phyloP scores from a whole-genome alignment of 1,140 invertebrate genomes.

The Cephus cinctus region DNA sequence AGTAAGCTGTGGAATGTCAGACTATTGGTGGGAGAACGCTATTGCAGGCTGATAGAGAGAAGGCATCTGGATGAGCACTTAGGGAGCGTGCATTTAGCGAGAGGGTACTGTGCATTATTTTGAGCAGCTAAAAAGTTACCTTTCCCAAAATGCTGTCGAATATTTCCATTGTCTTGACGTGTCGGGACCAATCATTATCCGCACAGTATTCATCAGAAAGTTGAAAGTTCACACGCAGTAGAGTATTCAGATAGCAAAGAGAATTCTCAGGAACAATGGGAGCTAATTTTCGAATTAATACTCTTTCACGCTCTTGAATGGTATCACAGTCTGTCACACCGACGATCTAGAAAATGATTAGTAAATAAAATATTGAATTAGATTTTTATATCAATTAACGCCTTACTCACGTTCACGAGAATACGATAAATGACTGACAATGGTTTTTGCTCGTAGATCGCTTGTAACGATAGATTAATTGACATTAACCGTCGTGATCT shows the following conservation, averaged over 20 bases:
- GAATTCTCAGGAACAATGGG: conserved; percentile 29
- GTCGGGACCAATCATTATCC: conserved; percentile 35
- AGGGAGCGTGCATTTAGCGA: no score
- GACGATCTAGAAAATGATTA: conserved; percentile 21
- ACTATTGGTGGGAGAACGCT: no score
- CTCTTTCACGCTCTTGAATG: conserved; percentile 41
- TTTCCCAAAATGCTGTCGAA: conserved; percentile 24
- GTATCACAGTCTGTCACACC: conserved; percentile 20
- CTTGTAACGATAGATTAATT: conserved; percentile 32
- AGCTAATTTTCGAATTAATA: conserved; percentile 33
- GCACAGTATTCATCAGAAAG: conserved; percentile 38
- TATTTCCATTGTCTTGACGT: conserved; percentile 35
- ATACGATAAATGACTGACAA: conserved; percentile 26
- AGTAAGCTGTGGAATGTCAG: no score
- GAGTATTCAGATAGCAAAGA: conserved; percentile 50
- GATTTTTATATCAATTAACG: conserved; percentile 34
- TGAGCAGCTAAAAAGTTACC: conserved; percentile 14
- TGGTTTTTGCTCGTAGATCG: conserved; percentile 19
- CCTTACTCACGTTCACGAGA: conserved; percentile 26
- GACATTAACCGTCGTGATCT: conserved; percentile 44
- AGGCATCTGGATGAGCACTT: no score
- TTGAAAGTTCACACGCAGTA: conserved; percentile 54
- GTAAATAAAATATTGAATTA: conserved; percentile 16
- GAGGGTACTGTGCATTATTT: no score
- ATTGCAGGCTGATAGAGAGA: no score